A percentile compares a stretch with the other conserved stretches of the same genome.
Conservation (phyloP, 2,797 vertebrate species). For the Alcedo atthis region DNA sequence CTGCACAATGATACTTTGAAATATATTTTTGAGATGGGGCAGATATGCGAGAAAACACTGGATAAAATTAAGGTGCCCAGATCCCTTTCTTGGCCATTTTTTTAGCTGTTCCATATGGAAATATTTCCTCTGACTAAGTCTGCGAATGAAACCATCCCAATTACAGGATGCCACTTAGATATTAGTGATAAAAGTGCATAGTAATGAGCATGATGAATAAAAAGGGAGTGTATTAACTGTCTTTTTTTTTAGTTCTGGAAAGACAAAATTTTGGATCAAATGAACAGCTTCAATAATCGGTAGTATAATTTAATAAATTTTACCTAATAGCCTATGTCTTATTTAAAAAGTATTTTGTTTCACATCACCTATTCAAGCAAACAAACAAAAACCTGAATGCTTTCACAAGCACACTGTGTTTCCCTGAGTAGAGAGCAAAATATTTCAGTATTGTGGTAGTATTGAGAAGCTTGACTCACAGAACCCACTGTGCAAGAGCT, state of each 20-base stretch:
- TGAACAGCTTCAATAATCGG: not conserved
- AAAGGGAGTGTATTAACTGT: not conserved
- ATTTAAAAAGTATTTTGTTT: constrained; percentile 2
- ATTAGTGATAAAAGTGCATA: constrained; percentile 12
- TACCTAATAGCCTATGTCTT: not conserved
- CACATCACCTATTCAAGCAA: not conserved
- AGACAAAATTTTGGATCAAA: not conserved
- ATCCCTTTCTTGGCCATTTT: not conserved
- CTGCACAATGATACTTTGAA: not conserved
- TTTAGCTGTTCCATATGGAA: not conserved
- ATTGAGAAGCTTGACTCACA: not conserved
- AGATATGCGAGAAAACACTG: not conserved
- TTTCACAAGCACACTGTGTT: not conserved
- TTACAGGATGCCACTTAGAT: not conserved
- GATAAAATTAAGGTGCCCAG: not conserved
- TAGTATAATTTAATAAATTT: not conserved
- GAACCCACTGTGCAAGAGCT: not conserved
- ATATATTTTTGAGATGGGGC: not conserved
- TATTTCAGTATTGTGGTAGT: not conserved
- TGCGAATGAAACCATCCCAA: not conserved
- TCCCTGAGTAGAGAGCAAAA: not conserved
- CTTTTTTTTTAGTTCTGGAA: not conserved
- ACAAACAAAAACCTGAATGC: not conserved
- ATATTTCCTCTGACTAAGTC: not conserved
- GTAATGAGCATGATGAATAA: not conserved